Conservation (phyloP, 2,113 vertebrate species). For the Clupea harengus region DNA sequence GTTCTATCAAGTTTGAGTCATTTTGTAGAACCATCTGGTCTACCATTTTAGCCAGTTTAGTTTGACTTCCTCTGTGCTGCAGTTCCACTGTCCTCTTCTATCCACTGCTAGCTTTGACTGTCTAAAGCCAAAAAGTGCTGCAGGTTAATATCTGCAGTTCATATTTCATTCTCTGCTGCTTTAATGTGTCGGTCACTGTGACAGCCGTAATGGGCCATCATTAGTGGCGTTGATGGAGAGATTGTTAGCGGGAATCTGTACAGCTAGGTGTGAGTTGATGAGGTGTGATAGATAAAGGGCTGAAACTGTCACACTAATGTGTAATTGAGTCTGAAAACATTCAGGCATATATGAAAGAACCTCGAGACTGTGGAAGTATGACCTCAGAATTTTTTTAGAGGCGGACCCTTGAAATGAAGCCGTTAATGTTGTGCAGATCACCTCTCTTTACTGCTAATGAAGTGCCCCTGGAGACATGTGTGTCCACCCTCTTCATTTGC, state of each 20-base stretch:
- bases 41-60: not conserved
- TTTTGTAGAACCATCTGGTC: not conserved
- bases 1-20: not conserved
- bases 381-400: slow-evolving; percentile 61
- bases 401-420: slow-evolving; percentile 43
- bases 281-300: slow-evolving; percentile 70
- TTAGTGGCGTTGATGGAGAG: slow-evolving; percentile 68
- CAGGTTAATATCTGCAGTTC: slow-evolving; percentile 64
- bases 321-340: slow-evolving; percentile 72
- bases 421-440: slow-evolving; percentile 56
- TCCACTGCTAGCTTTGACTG: not conserved
- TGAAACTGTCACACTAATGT: slow-evolving; percentile 65
- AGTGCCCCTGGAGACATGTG: slow-evolving; percentile 32
- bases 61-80: not conserved
- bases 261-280: slow-evolving; percentile 61
- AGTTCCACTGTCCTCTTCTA: not conserved
- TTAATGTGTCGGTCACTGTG: slow-evolving; percentile 63
- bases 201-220: slow-evolving; percentile 70
- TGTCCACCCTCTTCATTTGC: slow-evolving; percentile 51
- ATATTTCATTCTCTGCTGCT: slow-evolving; percentile 68
- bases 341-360: slow-evolving; percentile 57
- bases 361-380: slow-evolving; percentile 57
- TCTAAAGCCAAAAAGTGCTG: slow-evolving; percentile 34
- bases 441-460: slow-evolving; percentile 54
- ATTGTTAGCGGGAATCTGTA: slow-evolving; percentile 65